These are phyloP conservation scores for Sinotaia quadrata DNA, from an alignment of 2,888 invertebrate genomes.

Conservation along the genomic window DNA sequence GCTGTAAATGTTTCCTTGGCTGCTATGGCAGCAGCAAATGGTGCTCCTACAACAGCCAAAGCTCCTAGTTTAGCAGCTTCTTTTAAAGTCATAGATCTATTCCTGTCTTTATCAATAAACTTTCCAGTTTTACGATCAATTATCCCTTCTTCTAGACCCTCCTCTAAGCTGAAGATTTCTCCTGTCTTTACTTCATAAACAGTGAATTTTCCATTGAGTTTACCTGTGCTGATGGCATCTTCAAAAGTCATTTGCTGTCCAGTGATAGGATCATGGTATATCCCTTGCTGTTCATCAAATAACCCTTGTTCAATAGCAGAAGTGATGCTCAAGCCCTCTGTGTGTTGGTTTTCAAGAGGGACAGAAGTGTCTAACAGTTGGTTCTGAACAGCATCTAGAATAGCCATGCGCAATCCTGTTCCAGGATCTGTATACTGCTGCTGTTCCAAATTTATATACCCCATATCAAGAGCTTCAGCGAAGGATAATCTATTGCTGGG, in stretches of 20 bases:
- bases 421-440: slow-evolving; percentile 73
- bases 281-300: slow-evolving; percentile 86
- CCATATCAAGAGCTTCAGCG: slow-evolving; percentile 87
- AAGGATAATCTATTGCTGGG: slow-evolving; percentile 55
- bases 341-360: slow-evolving; percentile 23
- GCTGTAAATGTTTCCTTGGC: slow-evolving; percentile 41
- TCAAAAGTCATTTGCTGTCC: slow-evolving; percentile 79
- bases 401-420: slow-evolving; percentile 83
- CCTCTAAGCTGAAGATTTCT: slow-evolving; percentile 78
- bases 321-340: slow-evolving; percentile 46
- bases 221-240: slow-evolving; percentile 54
- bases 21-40: slow-evolving; percentile 72
- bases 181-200: slow-evolving; percentile 77
- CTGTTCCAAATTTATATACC: slow-evolving; percentile 77
- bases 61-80: slow-evolving; percentile 80
- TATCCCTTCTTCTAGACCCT: slow-evolving; percentile 76
- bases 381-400: slow-evolving; percentile 86
- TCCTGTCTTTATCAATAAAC: slow-evolving; percentile 83
- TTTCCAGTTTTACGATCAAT: slow-evolving; percentile 78
- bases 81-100: slow-evolving; percentile 79
- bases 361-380: slow-evolving; percentile 50
- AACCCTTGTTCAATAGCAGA: slow-evolving; percentile 84
- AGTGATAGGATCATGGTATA: slow-evolving; percentile 87
- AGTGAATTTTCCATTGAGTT: slow-evolving; percentile 55
- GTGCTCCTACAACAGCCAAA: slow-evolving; percentile 87